Percentiles rank a stretch among this genome's conserved stretches.
Evolutionary conservation across 2,797 vertebrate species (phyloP).

Genomic region (Aplochiton taeniatus): DNA sequence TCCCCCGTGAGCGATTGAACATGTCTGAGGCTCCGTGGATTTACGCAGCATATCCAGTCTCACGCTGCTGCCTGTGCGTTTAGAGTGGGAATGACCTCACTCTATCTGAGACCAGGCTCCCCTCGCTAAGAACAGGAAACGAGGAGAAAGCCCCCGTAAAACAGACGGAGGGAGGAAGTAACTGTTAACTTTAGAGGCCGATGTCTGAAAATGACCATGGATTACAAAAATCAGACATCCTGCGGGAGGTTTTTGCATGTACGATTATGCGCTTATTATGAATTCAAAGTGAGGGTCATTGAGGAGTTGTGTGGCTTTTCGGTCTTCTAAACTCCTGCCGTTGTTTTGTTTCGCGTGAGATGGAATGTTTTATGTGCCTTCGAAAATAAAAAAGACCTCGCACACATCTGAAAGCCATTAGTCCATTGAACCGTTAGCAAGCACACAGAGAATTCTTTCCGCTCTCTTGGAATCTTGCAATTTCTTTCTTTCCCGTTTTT

Average conservation of each 20-base stretch:
- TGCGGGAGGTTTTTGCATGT: background rate
- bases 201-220: too few species aligned
- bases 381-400: conserved; percentile 70
- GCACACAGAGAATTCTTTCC: conserved; percentile 72
- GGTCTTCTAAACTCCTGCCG: conserved; percentile 68
- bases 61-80: conserved; percentile 38
- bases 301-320: conserved; percentile 47
- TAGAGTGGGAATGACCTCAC: conserved; percentile 72
- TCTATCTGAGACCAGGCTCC: conserved; percentile 56
- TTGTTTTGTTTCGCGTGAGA: conserved; percentile 75
- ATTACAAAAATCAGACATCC: conserved; percentile 14
- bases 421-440: conserved; percentile 65
- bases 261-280: too few species aligned
- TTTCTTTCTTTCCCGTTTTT: conserved; percentile 49
- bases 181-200: background rate
- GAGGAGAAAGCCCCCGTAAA: conserved; percentile 48
- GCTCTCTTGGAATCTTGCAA: conserved; percentile 67
- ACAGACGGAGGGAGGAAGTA: conserved; percentile 22
- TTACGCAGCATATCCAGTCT: conserved; percentile 2
- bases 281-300: background rate
- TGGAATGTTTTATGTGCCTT: conserved; percentile 75
- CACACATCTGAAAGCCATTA: conserved; percentile 79
- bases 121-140: conserved; percentile 67
- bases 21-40: too few species aligned
- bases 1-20: background rate